Percentiles rank a stretch among this genome's conserved stretches.
phyloP scores from a whole-genome alignment of 2,113 vertebrate genomes.

The Pteruthius melanotis region DNA sequence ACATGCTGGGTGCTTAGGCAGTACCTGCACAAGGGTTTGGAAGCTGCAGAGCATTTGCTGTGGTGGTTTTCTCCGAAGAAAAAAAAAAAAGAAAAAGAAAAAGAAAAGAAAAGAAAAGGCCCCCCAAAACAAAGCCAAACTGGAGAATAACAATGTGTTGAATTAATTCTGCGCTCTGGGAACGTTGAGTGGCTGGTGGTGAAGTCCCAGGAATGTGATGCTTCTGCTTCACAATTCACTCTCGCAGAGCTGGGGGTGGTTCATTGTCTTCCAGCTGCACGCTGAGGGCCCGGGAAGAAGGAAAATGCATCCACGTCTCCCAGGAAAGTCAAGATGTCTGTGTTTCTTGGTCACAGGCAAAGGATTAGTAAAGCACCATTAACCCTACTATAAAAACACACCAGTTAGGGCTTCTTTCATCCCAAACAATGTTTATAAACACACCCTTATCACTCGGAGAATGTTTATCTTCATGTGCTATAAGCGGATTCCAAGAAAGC shows the following conservation, averaged over 20 bases:
- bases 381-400: constrained; percentile 70
- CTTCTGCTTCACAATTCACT: constrained; percentile 16
- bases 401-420: constrained; percentile 67
- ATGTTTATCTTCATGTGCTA: constrained; percentile 69
- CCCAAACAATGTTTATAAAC: constrained; percentile 72
- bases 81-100: neutral
- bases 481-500: constrained; percentile 62
- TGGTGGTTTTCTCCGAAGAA: neutral
- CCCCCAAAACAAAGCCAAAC: neutral
- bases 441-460: constrained; percentile 63
- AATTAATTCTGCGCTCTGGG: constrained; percentile 17
- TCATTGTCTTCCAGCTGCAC: constrained; percentile 23
- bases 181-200: neutral
- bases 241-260: neutral
- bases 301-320: neutral
- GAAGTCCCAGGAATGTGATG: constrained; percentile 32
- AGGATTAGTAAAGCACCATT: constrained; percentile 73
- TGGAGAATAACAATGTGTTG: constrained; percentile 7
- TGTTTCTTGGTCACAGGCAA: constrained; percentile 45
- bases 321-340: constrained; percentile 39
- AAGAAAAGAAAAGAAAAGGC: neutral
- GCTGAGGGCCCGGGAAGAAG: neutral
- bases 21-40: neutral
- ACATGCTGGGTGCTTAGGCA: neutral
- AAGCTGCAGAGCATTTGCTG: neutral